phyloP scores from a whole-genome alignment of 2,888 invertebrate species.

The Cryptocephalus primarius region DNA sequence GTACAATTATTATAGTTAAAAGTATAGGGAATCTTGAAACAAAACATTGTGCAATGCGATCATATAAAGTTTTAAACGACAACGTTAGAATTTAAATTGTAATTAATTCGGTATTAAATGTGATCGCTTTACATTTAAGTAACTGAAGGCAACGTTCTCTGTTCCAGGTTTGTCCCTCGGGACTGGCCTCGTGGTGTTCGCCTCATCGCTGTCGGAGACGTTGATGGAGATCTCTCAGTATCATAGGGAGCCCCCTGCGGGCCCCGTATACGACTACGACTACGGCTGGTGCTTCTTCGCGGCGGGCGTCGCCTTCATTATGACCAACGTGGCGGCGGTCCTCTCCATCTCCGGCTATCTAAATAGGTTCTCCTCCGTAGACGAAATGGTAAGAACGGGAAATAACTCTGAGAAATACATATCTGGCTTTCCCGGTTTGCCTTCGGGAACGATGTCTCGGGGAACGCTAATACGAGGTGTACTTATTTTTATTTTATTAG shows the following conservation, averaged over 20 bases:
- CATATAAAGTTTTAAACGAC: no score
- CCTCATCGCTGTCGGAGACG: conserved; percentile 49
- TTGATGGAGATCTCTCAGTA: conserved; percentile 40
- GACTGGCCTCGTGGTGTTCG: conserved; percentile 48
- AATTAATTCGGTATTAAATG: no score
- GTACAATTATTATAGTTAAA: no score
- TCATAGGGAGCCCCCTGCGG: conserved; percentile 31
- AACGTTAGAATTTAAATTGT: no score
- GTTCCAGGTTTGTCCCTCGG: conserved; percentile 48
- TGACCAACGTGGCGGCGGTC: conserved; percentile 48
- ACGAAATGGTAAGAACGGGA: conserved; percentile 45
- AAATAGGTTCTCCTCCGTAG: conserved; percentile 47
- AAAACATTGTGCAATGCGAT: no score
- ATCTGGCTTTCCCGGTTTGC: no score
- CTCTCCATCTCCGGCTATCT: conserved; percentile 48
- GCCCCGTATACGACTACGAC: conserved; percentile 38
- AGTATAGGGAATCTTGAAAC: no score
- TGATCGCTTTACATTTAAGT: no score
- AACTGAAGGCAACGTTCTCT: no score
- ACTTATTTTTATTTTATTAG: no score
- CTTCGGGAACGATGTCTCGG: no score
- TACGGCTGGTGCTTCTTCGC: conserved; percentile 55
- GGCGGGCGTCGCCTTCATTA: conserved; percentile 47
- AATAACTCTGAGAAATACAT: neutral
- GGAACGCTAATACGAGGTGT: no score